A percentile compares a stretch with the other conserved stretches of the same genome.
These are phyloP conservation scores for Setophaga petechia DNA, from an alignment of 2,113 vertebrate genomes.

Conservation along the genomic window DNA sequence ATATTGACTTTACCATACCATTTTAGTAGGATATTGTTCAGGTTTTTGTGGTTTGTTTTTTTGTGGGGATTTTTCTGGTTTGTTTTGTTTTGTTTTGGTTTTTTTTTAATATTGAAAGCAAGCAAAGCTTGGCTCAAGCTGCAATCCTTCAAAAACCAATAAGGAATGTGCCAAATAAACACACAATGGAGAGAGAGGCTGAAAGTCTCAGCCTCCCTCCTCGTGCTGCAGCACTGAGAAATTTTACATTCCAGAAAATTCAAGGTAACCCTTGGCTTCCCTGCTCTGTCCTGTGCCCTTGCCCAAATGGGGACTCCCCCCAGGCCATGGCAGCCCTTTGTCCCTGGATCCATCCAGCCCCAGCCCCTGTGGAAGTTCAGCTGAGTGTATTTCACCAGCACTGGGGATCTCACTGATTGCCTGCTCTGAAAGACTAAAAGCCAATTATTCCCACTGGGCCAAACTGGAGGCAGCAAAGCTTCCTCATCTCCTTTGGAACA, in stretches of 20 bases:
- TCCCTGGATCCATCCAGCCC: neutral
- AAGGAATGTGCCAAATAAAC: neutral
- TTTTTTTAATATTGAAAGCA: neutral
- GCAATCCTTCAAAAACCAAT: neutral
- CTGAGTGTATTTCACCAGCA: neutral
- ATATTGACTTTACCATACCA: neutral
- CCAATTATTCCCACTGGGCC: neutral
- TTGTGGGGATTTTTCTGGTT: neutral
- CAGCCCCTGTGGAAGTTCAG: neutral
- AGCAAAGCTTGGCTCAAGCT: neutral
- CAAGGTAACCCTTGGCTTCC: neutral
- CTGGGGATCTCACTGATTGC: neutral
- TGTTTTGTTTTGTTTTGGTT: neutral
- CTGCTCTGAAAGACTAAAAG: neutral
- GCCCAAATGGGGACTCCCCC: neutral
- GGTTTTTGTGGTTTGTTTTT: rapidly evolving
- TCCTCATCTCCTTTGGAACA: neutral
- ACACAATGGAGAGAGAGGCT: neutral
- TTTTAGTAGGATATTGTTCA: neutral
- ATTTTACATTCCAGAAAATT: neutral
- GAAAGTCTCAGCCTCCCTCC: neutral
- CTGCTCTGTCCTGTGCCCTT: neutral
- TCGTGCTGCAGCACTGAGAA: neutral
- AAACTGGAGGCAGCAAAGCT: neutral
- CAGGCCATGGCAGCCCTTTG: neutral